Evolutionary conservation across 2,797 vertebrate genomes (phyloP), one percentile per base, ranked within the genome.

Genomic region (Tenualosa thibaudeaui): DNA sequence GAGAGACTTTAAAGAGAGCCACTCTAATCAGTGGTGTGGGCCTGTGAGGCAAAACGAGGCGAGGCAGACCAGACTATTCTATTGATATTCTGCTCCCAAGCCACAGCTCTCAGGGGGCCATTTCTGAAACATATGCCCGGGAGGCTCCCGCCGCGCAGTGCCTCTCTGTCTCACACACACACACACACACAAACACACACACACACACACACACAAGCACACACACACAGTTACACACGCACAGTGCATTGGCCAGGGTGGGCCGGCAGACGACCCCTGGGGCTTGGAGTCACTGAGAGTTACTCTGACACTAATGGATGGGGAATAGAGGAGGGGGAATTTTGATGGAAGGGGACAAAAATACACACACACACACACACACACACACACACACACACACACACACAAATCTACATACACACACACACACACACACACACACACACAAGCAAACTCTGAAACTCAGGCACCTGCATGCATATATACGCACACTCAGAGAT

Each of bases 171-270:
- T 68, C 62, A 22, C 83, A 60, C 24, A 49, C 71, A 17, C 37
- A 60, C 53, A 43, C 58, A 24, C 81, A 85, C 49, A 43, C 62
- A 75, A 17, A 46, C 81, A 68, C 84, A 82, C 78, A 82, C n/a
- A 17, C n/a, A 85, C 78, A 60, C 85, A 83, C 17, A 81, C 83
- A 40, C 10, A 60, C 19, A 60, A 1, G 1, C 15, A 43, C 68
- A 75, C 37, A 75, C 37, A 78, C 71, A 78, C 71, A 78, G 17
- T 19, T 56, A 56, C 54, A 56, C 19, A 22, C 31, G 31, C 51
- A 17, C 54, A 1, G 15, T 3, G 17, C 54, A 8, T 56, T 22
- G 54, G 54, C 54, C 54, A 56, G 17, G 54, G 54, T 22, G 54
- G 54, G 19, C 54, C 19, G 54, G 54, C 19, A 22, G 19, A 56